Base-by-base conservation (phyloP, 2,113 vertebrate species). In the Puntigrus tetrazona region DNA sequence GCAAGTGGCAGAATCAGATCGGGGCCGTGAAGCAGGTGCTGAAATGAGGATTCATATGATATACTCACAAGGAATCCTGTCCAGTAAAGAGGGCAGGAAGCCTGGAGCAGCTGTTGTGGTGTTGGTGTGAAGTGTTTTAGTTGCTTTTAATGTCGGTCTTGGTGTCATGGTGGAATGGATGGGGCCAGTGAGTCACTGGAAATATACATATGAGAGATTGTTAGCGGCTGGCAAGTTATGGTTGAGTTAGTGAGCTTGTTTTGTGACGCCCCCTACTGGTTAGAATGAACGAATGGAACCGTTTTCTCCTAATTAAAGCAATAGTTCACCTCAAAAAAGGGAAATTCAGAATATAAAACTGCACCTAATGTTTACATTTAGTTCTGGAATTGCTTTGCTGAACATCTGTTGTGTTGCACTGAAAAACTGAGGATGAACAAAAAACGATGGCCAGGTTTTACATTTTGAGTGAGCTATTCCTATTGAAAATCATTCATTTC, bases 1-100 rank as follows among this genome's bases (percentile, higher is more conserved):
- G 6, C 61, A 38, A 47, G 85, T 69, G 25, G 88, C 85, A 86
- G 74, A 90, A 91, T 91, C 52, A 87, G 89, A 91, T 89, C 78
- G 41, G 63, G 45, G 72, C 45, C 3, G 47, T 38, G 79, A 36
- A 88, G 87, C 90, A 90, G 88, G 87, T 91, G 90, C 41, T 31
- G 38, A 43, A 31, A 82, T 43, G 27, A 34, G 25, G 25, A 36
- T 81, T 73, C 70, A 83, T 82, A 82, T 65, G 83, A 36, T 57
- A 29, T 88, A 96, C 96, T 96, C 86, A 97, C 96, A 0, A 1
- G 94, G 94, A 70, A 96, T 95, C 25, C 80, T 45, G 88, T 94
- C 69, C 2, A 95, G 11, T 31, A 96, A 84, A 83, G 90, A 61
- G 0, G 88, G 84, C 61, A 94, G 65, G 70, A 94, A 86, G 31